phyloP scores from a whole-genome alignment of 2,113 vertebrate genomes.

The Charina bottae region DNA sequence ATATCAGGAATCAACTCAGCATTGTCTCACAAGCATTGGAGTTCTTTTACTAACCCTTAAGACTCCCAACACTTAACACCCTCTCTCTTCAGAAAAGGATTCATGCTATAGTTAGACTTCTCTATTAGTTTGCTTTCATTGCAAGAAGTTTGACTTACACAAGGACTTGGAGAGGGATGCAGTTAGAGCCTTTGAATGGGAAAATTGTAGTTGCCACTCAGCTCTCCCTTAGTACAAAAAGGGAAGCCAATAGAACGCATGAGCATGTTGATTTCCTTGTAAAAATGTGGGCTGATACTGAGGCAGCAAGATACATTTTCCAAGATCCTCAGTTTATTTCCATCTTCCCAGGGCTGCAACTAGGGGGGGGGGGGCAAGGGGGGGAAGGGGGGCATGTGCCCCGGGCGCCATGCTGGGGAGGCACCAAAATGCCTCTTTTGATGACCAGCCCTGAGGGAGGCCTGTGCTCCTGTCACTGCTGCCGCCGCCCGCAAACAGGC shows the following conservation, averaged over 20 bases:
- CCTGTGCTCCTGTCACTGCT: no score
- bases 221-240: not conserved
- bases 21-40: no score
- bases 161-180: not conserved
- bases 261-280: not conserved
- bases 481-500: no score
- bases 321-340: not conserved
- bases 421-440: no score
- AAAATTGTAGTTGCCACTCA: not conserved
- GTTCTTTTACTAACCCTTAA: no score
- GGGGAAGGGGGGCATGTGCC: no score
- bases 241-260: not conserved
- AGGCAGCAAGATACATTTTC: slow-evolving; percentile 5
- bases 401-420: no score
- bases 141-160: not conserved
- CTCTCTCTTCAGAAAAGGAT: not conserved
- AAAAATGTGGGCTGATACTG: not conserved
- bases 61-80: not conserved
- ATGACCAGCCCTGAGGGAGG: no score
- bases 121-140: not conserved
- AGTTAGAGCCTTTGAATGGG: not conserved
- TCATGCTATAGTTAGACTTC: not conserved
- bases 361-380: no score
- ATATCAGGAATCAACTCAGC: no score
- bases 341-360: no score